Percentiles rank a stretch among this genome's conserved stretches.
Conservation (phyloP, 2,113 vertebrate genomes). For the Lota lota region DNA sequence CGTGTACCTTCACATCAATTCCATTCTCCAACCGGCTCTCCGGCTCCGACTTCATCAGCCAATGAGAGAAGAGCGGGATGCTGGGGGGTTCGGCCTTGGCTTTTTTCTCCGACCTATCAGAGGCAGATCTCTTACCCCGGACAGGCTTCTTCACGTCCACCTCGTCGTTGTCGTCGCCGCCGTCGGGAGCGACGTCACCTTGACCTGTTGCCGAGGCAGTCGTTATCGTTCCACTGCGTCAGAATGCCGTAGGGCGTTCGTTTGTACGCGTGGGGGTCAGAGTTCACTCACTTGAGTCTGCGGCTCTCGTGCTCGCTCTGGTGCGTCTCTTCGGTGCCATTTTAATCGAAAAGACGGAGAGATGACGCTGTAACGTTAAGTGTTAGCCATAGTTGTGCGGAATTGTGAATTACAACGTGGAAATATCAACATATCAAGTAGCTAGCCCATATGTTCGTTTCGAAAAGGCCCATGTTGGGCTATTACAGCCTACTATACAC, state of each 20-base stretch:
- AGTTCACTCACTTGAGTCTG: constrained; percentile 54
- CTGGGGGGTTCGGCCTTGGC: constrained; percentile 15
- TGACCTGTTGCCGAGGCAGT: constrained; percentile 21
- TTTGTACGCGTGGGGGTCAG: neutral
- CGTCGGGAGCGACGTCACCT: neutral
- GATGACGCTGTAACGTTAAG: neutral
- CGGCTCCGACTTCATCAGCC: constrained; percentile 97
- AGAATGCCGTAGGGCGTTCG: neutral
- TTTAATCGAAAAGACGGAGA: constrained; percentile 26
- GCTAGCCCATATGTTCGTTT: too few relatives aligned
- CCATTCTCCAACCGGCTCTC: constrained; percentile 91
- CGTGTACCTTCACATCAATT: constrained; percentile 86
- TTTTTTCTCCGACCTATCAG: constrained; percentile 37
- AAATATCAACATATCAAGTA: too few relatives aligned
- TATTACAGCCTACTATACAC: too few relatives aligned
- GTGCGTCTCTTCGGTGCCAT: constrained; percentile 71
- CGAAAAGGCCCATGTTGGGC: too few relatives aligned
- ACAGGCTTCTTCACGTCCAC: constrained; percentile 12
- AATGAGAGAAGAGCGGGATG: constrained; percentile 61
- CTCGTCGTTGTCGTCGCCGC: constrained; percentile 25
- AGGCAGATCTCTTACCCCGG: constrained; percentile 48
- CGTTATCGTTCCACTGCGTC: neutral
- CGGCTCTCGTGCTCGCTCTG: constrained; percentile 39
- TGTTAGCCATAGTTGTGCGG: too few relatives aligned
- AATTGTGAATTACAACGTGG: too few relatives aligned